These are phyloP conservation scores for Notarius lentiginosus DNA, from an alignment of 2,113 vertebrate species.

Conservation along the genomic window DNA sequence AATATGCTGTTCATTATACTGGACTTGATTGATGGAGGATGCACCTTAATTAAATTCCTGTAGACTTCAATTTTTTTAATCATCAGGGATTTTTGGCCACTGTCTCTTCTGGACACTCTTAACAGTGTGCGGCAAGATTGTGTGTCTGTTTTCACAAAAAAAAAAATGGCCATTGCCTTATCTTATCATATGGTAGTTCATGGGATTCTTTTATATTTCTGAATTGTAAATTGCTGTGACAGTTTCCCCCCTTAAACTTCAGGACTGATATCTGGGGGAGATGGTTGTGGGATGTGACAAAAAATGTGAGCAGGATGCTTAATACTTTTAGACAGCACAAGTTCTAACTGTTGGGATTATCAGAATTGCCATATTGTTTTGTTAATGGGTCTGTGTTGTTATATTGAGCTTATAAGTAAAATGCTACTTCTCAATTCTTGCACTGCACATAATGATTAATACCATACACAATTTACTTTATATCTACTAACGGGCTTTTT, in stretches of 20 bases:
- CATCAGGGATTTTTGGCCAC: slow-evolving; percentile 34
- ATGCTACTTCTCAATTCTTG: not conserved
- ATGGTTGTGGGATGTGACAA: slow-evolving; percentile 18
- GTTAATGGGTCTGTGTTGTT: not conserved
- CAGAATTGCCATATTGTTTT: not conserved
- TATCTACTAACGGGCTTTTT: not conserved
- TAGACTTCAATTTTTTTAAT: slow-evolving; percentile 2
- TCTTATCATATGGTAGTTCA: not conserved
- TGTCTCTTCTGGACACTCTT: not conserved
- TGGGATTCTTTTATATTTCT: not conserved
- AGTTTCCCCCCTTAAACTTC: not conserved
- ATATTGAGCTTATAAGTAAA: not conserved
- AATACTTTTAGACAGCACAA: not conserved
- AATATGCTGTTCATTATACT: not conserved
- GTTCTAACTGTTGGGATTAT: not conserved
- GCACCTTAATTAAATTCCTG: slow-evolving; percentile 17
- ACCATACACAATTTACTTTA: not conserved
- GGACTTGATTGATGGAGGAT: slow-evolving; percentile 26
- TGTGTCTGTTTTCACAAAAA: slow-evolving; percentile 6
- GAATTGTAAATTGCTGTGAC: not conserved
- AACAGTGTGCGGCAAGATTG: slow-evolving; percentile 1
- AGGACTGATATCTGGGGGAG: not conserved
- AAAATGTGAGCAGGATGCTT: slow-evolving; percentile 16
- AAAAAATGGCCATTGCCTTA: not conserved
- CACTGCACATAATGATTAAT: not conserved